A percentile compares a stretch with the other conserved stretches of the same genome.
phyloP scores from a whole-genome alignment of 2,113 vertebrate species.

The Microcebus griseorufus region DNA sequence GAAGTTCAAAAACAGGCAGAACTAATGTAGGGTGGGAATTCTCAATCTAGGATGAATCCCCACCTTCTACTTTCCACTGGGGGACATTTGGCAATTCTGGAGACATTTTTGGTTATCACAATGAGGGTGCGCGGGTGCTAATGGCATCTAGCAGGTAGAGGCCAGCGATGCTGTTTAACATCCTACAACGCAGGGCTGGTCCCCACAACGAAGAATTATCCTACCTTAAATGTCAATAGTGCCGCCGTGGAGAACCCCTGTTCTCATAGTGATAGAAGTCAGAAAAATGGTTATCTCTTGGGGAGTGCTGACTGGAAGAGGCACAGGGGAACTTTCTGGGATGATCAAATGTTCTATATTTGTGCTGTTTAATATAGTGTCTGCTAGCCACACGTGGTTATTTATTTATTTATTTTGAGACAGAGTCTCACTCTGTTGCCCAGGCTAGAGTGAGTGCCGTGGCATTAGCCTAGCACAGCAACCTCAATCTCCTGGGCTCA shows the following conservation, averaged over 20 bases:
- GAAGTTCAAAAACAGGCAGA: not conserved
- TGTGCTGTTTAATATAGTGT: not conserved
- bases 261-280: not conserved
- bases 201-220: not conserved
- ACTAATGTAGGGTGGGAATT: not conserved
- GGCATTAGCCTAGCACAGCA: too few relatives aligned
- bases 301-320: not conserved
- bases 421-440: too few relatives aligned
- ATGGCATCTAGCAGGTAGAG: not conserved
- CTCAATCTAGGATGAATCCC: not conserved
- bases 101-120: not conserved
- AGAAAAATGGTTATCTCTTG: conserved; percentile 7
- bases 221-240: not conserved
- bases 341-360: conserved; percentile 11
- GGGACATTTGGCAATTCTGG: not conserved
- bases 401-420: not conserved
- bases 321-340: conserved; percentile 42
- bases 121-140: not conserved
- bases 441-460: too few relatives aligned
- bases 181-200: rapidly evolving
- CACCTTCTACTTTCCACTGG: too few relatives aligned
- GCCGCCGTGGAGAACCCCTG: not conserved
- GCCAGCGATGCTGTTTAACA: not conserved
- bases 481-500: too few relatives aligned
- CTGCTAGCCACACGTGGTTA: not conserved